phyloP scores from a whole-genome alignment of 2,797 vertebrate species.

The Diceros bicornis region DNA sequence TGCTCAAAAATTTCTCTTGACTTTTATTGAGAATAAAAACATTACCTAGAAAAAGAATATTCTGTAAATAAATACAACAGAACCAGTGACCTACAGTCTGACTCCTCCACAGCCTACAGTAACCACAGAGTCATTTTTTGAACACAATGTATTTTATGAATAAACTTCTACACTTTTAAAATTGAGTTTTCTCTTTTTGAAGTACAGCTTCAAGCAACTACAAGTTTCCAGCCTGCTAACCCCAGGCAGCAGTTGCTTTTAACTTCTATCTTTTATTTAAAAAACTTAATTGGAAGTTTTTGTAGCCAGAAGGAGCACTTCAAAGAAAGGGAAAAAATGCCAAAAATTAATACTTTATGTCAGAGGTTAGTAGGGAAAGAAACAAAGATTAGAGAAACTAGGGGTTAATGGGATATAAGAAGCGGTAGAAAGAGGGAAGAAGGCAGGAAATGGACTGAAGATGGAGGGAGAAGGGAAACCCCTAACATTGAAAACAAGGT shows the following conservation, averaged over 20 bases:
- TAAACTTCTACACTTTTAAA: slow-evolving; percentile 86
- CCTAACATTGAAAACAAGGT: neutral
- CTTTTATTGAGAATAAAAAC: slow-evolving; percentile 64
- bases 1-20: neutral
- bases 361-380: slow-evolving; percentile 78
- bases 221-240: slow-evolving; percentile 85
- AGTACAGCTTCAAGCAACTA: slow-evolving; percentile 86
- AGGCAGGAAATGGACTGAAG: slow-evolving; percentile 2
- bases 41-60: slow-evolving; percentile 2
- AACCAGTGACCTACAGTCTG: slow-evolving; percentile 20
- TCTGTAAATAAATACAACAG: slow-evolving; percentile 63
- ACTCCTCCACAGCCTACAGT: slow-evolving; percentile 69
- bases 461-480: neutral
- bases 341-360: slow-evolving; percentile 87
- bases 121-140: slow-evolving; percentile 74
- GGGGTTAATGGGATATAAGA: slow-evolving; percentile 73
- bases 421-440: neutral
- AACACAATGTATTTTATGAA: slow-evolving; percentile 81
- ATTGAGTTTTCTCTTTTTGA: slow-evolving; percentile 87
- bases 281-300: slow-evolving; percentile 87
- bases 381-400: slow-evolving; percentile 81
- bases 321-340: slow-evolving; percentile 85
- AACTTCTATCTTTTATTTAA: slow-evolving; percentile 87
- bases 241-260: slow-evolving; percentile 84
- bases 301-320: slow-evolving; percentile 87